Conservation (phyloP, 2,113 vertebrate genomes). For the Uria aalge region DNA sequence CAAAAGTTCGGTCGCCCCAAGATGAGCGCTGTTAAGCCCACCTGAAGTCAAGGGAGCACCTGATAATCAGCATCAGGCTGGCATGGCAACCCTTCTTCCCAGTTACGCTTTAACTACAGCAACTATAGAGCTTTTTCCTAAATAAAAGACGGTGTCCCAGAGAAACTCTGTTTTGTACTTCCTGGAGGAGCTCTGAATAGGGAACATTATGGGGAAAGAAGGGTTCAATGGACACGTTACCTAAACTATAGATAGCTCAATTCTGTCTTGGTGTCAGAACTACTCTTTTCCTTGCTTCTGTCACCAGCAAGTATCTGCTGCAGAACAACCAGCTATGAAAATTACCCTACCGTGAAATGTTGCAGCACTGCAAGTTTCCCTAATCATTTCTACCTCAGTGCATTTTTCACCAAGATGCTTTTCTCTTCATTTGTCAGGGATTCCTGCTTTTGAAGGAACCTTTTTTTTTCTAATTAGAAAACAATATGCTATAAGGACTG, state of each 20-base stretch:
- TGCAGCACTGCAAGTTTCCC: background rate
- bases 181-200: background rate
- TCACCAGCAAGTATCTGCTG: background rate
- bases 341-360: background rate
- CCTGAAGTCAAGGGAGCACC: background rate
- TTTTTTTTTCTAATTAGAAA: conserved; percentile 2
- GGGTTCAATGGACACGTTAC: background rate
- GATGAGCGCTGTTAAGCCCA: background rate
- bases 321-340: background rate
- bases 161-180: background rate
- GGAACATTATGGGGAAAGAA: background rate
- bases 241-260: background rate
- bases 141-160: background rate
- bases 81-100: background rate
- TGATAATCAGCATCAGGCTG: background rate
- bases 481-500: background rate
- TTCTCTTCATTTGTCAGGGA: background rate
- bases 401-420: conserved; percentile 10
- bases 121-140: background rate
- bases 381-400: background rate
- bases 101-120: background rate
- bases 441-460: background rate
- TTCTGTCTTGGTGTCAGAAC: background rate
- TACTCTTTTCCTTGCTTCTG: background rate
- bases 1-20: background rate